Conservation (phyloP, 92 coral and sea anemone species). For the Palythoa caribaeorum region DNA sequence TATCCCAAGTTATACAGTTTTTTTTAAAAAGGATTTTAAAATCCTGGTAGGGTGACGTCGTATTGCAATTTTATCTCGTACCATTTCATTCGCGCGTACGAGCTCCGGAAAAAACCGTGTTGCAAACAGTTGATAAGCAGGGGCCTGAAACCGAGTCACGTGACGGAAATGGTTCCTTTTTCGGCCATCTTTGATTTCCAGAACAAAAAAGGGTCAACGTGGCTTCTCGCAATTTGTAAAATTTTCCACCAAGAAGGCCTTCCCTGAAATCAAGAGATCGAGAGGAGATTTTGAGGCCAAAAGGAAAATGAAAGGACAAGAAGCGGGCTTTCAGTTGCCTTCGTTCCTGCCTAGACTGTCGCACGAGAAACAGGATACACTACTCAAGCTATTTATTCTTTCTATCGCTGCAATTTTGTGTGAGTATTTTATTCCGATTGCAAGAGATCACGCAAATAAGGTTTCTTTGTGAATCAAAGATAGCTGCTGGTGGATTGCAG, state of each 20-base stretch:
- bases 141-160: conserved; percentile 64
- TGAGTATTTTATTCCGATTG: conserved; percentile 63
- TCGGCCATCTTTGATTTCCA: conserved; percentile 87
- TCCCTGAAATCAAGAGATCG: conserved; percentile 75
- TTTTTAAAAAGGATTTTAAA: too few species aligned
- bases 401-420: conserved; percentile 94
- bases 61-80: too few species aligned
- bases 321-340: conserved; percentile 86
- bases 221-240: conserved; percentile 81
- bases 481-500: background rate
- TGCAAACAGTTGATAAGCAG: background rate
- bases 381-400: conserved; percentile 87
- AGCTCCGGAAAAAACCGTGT: background rate
- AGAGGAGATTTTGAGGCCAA: conserved; percentile 53
- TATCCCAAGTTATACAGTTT: too few species aligned
- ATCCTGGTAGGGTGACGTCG: too few species aligned
- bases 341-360: conserved; percentile 89
- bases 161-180: conserved; percentile 74
- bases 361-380: conserved; percentile 97
- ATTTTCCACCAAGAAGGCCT: conserved; percentile 44
- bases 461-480: background rate
- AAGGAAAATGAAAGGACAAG: conserved; percentile 86
- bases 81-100: too few species aligned
- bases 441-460: conserved; percentile 7
- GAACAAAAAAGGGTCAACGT: conserved; percentile 94